A percentile compares a stretch with the other conserved stretches of the same genome.
Evolutionary conservation across 2,888 invertebrate genomes (phyloP).

Genomic region (Drosophila formosana): DNA sequence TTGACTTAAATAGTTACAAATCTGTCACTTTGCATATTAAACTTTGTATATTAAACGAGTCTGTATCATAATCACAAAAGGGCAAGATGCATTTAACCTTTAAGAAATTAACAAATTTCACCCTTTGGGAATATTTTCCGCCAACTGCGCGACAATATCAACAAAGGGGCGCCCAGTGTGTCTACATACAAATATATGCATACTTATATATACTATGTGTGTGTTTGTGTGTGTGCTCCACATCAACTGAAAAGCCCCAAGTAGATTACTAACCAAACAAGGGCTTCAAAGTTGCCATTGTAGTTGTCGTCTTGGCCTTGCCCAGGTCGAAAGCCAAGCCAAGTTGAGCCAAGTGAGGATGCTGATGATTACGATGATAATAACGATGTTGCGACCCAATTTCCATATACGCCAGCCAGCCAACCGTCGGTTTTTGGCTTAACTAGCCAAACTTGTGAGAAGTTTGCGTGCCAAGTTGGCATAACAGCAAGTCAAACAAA

Average conservation of each 20-base stretch:
- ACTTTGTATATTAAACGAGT: conserved; percentile 24
- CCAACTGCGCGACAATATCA: conserved; percentile 70
- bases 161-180: conserved; percentile 46
- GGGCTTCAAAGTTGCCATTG: conserved; percentile 57
- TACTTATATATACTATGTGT: conserved; percentile 6
- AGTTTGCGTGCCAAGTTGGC: conserved; percentile 76
- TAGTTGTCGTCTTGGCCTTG: conserved; percentile 61
- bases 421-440: conserved; percentile 67
- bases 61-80: conserved; percentile 20
- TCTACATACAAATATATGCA: conserved; percentile 6
- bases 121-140: conserved; percentile 66
- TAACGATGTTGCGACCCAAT: conserved; percentile 62
- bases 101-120: conserved; percentile 75
- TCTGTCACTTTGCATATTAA: not conserved
- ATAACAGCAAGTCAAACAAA: conserved; percentile 74
- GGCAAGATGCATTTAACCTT: conserved; percentile 47
- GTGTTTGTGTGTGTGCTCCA: conserved; percentile 31
- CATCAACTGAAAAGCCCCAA: conserved; percentile 55
- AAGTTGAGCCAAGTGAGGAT: conserved; percentile 13
- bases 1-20: not conserved
- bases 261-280: conserved; percentile 72
- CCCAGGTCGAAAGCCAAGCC: conserved; percentile 47
- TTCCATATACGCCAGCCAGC: conserved; percentile 65
- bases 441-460: conserved; percentile 74
- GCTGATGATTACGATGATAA: conserved; percentile 21